Conservation (phyloP, 2,113 vertebrate species). For the Bothrops jararaca region DNA sequence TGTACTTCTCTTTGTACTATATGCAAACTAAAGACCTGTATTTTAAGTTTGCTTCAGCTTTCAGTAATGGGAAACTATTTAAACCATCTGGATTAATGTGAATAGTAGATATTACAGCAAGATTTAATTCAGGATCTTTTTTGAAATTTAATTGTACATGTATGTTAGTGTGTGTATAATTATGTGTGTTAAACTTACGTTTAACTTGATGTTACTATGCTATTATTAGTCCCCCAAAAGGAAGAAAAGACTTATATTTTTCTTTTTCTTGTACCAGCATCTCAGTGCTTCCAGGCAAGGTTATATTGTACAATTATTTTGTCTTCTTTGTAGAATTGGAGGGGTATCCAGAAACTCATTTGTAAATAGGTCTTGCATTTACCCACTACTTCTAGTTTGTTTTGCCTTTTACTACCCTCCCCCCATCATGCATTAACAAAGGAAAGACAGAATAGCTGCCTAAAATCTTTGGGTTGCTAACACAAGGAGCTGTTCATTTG, state of each 20-base stretch:
- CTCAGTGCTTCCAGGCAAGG: neutral
- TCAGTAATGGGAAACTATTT: neutral
- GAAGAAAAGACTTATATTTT: neutral
- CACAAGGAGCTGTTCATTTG: neutral
- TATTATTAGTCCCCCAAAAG: neutral
- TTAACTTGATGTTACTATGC: neutral
- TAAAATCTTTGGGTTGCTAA: neutral
- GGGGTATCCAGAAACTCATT: neutral
- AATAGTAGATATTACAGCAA: neutral
- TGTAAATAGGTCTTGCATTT: neutral
- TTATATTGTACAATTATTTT: neutral
- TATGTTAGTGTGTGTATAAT: neutral
- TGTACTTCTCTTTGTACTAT: conserved; percentile 6
- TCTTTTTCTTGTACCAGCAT: neutral
- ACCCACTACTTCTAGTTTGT: neutral
- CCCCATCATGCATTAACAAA: neutral
- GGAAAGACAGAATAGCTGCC: neutral
- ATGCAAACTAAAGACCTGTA: neutral
- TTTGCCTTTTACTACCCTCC: neutral
- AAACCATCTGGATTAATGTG: neutral
- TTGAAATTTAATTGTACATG: neutral
- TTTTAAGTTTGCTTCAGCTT: neutral
- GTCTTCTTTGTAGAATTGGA: neutral
- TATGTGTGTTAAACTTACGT: neutral
- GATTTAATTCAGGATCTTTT: neutral